Evolutionary conservation across 2,888 invertebrate genomes (phyloP), one percentile per base, ranked within the genome.

Genomic region (Polyommatus iphigenia): DNA sequence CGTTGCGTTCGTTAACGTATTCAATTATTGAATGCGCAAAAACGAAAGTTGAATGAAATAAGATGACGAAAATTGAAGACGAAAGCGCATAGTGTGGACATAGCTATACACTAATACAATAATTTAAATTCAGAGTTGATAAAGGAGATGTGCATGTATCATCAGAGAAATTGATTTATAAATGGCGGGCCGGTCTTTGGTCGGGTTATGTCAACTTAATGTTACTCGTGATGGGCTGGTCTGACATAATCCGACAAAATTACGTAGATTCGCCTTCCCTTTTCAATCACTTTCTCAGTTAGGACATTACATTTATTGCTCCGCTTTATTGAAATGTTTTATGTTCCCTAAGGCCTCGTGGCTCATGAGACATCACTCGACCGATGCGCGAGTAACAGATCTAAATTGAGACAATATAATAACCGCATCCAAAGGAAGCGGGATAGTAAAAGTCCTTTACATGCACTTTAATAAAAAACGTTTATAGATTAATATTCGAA

Each of bases 401-500:
- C 67, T 72, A 41, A 72, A 72, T 41, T 41, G 20, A 72, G 72
- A 41, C 72, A 67, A 29, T 67, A 67, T 67, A 32, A 72, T 72
- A 41, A 72, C 72, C 72, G 72, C n/a, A 82, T 82, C 81, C 81
- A 80, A 83, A 84, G 83, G 83, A 86, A 86, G 20, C 41, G 41
- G 29, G 46, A 73, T 46, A 73, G 24, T 73, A 73, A 73, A 73
- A 73, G 73, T 46, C 73, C 73, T 73, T 5, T 67, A 67, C 67
- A 32, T 67, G 80, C 81, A 75, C 75, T 75, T 75, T 75, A 50
- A 75, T 75, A 86, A 86, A 86, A 87, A 86, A 84, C 85, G 85
- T 85, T 85, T 84, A 84, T 87, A 85, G 83, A 87, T 86, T 85
- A 85, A 85, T 87, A 87, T 89, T 89, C 86, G 82, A 85, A 86